These are phyloP conservation scores for Acanthurus leucopareius DNA, from an alignment of 2,797 vertebrate species.

Conservation along the genomic window DNA sequence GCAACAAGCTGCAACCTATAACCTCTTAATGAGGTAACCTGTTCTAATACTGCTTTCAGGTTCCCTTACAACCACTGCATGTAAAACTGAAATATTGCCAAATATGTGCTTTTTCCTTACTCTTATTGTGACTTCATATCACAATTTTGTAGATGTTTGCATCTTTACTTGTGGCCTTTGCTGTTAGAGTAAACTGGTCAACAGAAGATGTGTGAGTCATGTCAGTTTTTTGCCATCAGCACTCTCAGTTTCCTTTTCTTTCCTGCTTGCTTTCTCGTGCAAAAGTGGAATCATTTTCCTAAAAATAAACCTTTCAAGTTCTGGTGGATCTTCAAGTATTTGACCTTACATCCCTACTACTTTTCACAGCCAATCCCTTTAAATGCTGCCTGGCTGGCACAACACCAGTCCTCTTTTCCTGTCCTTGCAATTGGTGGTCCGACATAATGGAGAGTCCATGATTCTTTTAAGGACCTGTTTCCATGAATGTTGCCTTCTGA, in stretches of 20 bases:
- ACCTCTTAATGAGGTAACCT: too few species aligned
- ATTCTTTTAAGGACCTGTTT: background rate
- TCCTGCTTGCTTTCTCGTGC: background rate
- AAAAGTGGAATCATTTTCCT: background rate
- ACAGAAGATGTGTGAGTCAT: constrained; percentile 24
- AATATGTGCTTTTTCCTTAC: too few species aligned
- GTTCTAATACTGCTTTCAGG: too few species aligned
- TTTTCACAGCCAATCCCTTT: background rate
- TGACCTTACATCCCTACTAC: background rate
- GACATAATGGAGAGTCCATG: background rate
- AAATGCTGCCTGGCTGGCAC: background rate
- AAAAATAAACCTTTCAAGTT: background rate
- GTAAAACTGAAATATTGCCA: too few species aligned
- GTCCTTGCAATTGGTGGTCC: background rate
- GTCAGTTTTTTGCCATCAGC: background rate
- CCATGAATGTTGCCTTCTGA: background rate
- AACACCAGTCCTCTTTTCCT: background rate
- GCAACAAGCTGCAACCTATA: too few species aligned
- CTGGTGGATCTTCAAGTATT: background rate
- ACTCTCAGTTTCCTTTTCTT: background rate
- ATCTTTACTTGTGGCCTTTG: constrained; percentile 8
- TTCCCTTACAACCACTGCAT: too few species aligned
- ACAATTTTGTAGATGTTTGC: constrained; percentile 5
- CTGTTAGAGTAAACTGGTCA: constrained; percentile 20
- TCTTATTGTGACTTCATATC: background rate